phyloP scores from a whole-genome alignment of 2,888 invertebrate genomes.

The Sesia bembeciformis region DNA sequence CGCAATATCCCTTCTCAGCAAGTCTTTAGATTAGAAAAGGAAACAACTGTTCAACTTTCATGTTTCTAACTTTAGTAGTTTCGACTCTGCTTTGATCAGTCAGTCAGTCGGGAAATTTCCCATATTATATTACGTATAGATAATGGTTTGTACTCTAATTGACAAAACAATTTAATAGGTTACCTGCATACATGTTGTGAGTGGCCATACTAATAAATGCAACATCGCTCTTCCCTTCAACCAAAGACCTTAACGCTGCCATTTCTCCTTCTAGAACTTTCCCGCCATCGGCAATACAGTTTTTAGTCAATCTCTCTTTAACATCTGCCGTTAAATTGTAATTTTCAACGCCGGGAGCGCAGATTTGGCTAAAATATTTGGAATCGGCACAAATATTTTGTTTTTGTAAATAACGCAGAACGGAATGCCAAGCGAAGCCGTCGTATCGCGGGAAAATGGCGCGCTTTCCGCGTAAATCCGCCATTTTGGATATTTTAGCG shows the following conservation, averaged over 20 bases:
- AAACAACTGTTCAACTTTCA: no score
- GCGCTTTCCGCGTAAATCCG: constrained; percentile 79
- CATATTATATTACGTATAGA: neutral
- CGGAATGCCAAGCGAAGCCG: constrained; percentile 80
- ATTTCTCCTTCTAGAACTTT: constrained; percentile 68
- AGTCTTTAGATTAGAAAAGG: no score
- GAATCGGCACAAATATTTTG: constrained; percentile 51
- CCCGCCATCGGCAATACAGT: constrained; percentile 38
- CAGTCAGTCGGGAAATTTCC: no score
- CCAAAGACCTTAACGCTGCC: constrained; percentile 79
- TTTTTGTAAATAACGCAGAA: constrained; percentile 53
- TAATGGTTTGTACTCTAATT: neutral
- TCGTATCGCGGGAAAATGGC: constrained; percentile 89
- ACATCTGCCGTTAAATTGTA: constrained; percentile 17
- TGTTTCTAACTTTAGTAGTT: neutral
- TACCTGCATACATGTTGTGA: constrained; percentile 76
- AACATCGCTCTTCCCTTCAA: constrained; percentile 81
- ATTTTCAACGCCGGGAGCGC: constrained; percentile 65
- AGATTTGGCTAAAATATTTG: constrained; percentile 79
- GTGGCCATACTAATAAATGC: constrained; percentile 82
- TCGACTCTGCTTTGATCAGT: neutral
- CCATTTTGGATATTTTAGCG: constrained; percentile 71
- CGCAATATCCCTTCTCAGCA: no score
- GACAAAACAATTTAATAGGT: constrained; percentile 3
- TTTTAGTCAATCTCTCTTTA: constrained; percentile 27